A percentile compares a stretch with the other conserved stretches of the same genome.
Conservation (phyloP, 2,888 invertebrate species). For the Cremastinae sp. region DNA sequence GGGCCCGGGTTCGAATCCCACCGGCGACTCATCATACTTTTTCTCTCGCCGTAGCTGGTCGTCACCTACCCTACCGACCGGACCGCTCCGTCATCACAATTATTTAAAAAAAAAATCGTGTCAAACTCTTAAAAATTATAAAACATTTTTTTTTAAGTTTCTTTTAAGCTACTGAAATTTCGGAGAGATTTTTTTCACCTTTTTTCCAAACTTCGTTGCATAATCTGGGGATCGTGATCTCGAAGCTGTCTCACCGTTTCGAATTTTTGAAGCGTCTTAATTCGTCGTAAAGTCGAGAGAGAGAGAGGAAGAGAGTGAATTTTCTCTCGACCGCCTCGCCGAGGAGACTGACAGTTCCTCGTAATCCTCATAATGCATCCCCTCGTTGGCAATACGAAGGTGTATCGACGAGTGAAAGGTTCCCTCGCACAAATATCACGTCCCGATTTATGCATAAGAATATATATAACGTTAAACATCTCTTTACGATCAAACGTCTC, state of each 20-base stretch:
- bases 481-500: slow-evolving; percentile 4
- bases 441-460: slow-evolving; percentile 4
- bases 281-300: slow-evolving; percentile 41
- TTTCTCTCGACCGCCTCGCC: slow-evolving; percentile 18
- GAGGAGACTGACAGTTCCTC: slow-evolving; percentile 58
- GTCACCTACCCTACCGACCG: no score
- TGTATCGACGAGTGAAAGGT: slow-evolving; percentile 50
- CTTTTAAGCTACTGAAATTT: background rate
- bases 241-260: slow-evolving; percentile 44
- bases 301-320: slow-evolving; percentile 9
- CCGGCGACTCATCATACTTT: no score
- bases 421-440: slow-evolving; percentile 16
- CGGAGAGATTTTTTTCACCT: background rate
- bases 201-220: slow-evolving; percentile 33
- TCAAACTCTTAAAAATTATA: no score
- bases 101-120: no score
- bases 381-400: slow-evolving; percentile 1
- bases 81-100: no score
- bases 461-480: background rate
- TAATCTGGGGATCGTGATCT: slow-evolving; percentile 65
- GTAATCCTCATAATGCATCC: slow-evolving; percentile 57
- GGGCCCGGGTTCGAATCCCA: no score
- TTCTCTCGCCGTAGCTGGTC: no score
- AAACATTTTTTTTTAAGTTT: no score
- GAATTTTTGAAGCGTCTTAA: slow-evolving; percentile 51